Evolutionary conservation across 2,797 vertebrate species (phyloP), one percentile per base, ranked within the genome.

Genomic region (Pempheris klunzingeri): DNA sequence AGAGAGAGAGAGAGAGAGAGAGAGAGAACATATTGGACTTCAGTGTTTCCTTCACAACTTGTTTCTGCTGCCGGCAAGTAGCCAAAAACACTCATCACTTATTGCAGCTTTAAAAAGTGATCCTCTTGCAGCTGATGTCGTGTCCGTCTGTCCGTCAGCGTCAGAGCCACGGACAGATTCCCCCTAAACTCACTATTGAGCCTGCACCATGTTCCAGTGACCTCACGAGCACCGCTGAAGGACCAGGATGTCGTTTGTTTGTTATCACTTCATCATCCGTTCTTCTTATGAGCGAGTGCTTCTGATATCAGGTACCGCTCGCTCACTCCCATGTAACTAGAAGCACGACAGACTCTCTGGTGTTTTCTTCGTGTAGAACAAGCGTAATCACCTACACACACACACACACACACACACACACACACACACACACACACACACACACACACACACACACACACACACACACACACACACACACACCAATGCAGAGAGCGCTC

Each of bases 401-500:
- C n/a, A n/a, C n/a, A n/a, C n/a, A n/a, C n/a, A n/a, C n/a, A n/a
- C n/a, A n/a, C 7, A 7, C 22, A 62, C 28, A 36, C 30, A 52
- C 72, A 52, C 64, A 43, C 24, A 47, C 41, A 22, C 22, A 18
- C 52, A 46, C 26, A 15, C 53, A 65, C 20, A 36, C 15, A 49
- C 44, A 47, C 44, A 57, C 59, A 41, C 49, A 54, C 57, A 61
- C 50, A 65, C 30, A 43, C 38, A 60, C 32, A 39, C 47, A 43
- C 63, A 52, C 36, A 64, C 58, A 63, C n/a, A 39, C 13, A 17
- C 10, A 49, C 47, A 57, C 24, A 59, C 59, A 72, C 30, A 14
- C 34, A 65, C 28, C 14, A 14, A 57, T 20, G 41, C 76, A 60
- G 58, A 52, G 49, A 34, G 62, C 3, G 32, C 57, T 82, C 60